Evolutionary conservation across 1,140 invertebrate genomes (phyloP), one percentile per base, ranked within the genome.

Genomic region (Tribolium madens): DNA sequence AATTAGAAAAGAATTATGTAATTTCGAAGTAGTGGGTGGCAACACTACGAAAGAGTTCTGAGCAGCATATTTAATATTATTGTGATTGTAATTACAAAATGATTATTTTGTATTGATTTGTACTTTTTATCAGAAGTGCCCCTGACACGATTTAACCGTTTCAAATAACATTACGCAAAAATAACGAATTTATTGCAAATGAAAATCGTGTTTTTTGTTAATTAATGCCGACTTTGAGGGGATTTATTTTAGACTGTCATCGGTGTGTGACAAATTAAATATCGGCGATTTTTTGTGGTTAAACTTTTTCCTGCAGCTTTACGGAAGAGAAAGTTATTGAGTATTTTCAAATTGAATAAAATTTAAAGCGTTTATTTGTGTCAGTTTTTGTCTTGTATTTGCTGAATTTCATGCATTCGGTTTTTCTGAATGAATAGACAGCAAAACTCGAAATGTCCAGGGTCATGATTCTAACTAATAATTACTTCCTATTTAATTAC

Each of bases 241-340:
- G n/a, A n/a, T 64, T 21, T 33, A 12, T 57, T n/a, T 17, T 2
- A 18, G 17, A 57, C 18, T 42, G 15, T 57, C 52, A 64, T 26
- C 31, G 57, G 14, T 33, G 57, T 64, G 57, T 64, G 26, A 64
- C 57, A 64, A 64, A 64, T 64, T 64, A 31, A 64, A 33, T 33
- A 64, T 64, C 18, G 10, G 18, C 14, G 31, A 33, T 64, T 50
- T 50, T 50, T 64, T 64, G 57, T 33, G 57, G 57, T 64, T 64
- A 64, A 64, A n/a, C 57, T 33, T 57, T 57, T 64, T 33, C 26
- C 57, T 64, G 3, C 31, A 42, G 57, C 26, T 64, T 64, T 64
- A 64, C 21, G 57, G 57, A 64, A 64, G 57, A 64, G 57, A 64
- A 64, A 64, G 57, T 64, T 15, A 64, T 64, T 64, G 57, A 64